Evolutionary conservation across 1,140 invertebrate species (phyloP).

Genomic region (Battus philenor): DNA sequence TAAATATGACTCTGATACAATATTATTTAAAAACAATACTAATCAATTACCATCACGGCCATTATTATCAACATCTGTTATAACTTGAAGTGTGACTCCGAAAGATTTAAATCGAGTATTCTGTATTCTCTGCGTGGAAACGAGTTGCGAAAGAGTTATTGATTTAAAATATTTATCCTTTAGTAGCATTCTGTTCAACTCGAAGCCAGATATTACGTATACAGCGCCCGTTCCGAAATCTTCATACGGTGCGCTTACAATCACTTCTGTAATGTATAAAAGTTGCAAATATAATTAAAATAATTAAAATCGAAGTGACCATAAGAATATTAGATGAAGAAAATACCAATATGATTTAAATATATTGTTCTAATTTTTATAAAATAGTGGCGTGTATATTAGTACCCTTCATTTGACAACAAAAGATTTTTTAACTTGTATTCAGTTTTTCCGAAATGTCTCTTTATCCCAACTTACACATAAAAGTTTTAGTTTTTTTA

Average conservation of each 20-base stretch:
- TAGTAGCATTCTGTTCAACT: slow-evolving; percentile 20
- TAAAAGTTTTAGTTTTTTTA: too few relatives aligned
- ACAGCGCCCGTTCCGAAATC: slow-evolving; percentile 32
- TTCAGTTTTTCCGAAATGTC: too few relatives aligned
- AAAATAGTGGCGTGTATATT: too few relatives aligned
- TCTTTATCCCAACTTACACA: too few relatives aligned
- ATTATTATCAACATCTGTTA: slow-evolving; percentile 30
- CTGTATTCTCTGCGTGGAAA: slow-evolving; percentile 30
- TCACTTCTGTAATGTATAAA: slow-evolving; percentile 41
- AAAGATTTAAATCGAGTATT: slow-evolving; percentile 21
- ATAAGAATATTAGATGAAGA: too few relatives aligned
- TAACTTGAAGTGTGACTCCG: slow-evolving; percentile 38
- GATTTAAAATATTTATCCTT: slow-evolving; percentile 1
- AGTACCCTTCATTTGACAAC: too few relatives aligned
- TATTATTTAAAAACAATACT: too few relatives aligned
- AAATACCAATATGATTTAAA: too few relatives aligned
- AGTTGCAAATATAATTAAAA: too few relatives aligned
- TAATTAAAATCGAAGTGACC: neutral
- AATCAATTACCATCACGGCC: slow-evolving; percentile 35
- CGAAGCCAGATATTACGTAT: slow-evolving; percentile 42
- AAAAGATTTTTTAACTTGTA: too few relatives aligned
- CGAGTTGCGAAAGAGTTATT: slow-evolving; percentile 25
- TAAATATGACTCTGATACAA: too few relatives aligned
- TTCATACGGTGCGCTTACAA: slow-evolving; percentile 51
- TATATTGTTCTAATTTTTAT: too few relatives aligned